Percentiles rank a stretch among this genome's conserved stretches.
These are phyloP conservation scores for Ips typographus DNA, from an alignment of 1,140 invertebrate genomes.

Conservation along the genomic window DNA sequence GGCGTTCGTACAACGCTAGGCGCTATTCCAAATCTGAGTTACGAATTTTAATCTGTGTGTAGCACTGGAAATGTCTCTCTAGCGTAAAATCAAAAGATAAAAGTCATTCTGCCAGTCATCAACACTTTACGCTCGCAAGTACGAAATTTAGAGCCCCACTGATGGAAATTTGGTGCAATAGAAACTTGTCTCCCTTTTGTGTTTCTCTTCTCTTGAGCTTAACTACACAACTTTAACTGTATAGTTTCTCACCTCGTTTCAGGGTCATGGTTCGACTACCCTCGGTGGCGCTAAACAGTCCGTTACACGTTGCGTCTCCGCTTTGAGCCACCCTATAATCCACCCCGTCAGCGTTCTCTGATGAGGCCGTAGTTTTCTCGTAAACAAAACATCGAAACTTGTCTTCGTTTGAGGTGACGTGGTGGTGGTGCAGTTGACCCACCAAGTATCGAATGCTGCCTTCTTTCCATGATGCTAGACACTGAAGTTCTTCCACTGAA, in stretches of 20 bases:
- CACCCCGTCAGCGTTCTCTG: constrained; percentile 55
- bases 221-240: background rate
- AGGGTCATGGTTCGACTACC: constrained; percentile 75
- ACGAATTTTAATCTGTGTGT: no score
- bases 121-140: no score
- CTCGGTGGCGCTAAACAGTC: constrained; percentile 76
- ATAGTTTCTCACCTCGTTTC: constrained; percentile 60
- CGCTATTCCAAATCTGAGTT: no score
- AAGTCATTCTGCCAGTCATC: no score
- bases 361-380: constrained; percentile 65
- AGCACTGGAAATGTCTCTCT: no score
- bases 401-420: constrained; percentile 87
- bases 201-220: no score
- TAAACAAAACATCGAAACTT: constrained; percentile 91
- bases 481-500: constrained; percentile 83
- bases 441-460: constrained; percentile 84
- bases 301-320: constrained; percentile 86
- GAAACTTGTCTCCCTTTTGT: no score
- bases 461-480: constrained; percentile 86
- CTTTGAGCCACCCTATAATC: constrained; percentile 83
- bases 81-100: no score
- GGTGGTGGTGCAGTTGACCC: constrained; percentile 76
- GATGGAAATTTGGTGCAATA: no score
- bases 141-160: no score
- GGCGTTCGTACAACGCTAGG: no score